Conservation (phyloP, 1,140 invertebrate species). For the Euglossa dilemma region DNA sequence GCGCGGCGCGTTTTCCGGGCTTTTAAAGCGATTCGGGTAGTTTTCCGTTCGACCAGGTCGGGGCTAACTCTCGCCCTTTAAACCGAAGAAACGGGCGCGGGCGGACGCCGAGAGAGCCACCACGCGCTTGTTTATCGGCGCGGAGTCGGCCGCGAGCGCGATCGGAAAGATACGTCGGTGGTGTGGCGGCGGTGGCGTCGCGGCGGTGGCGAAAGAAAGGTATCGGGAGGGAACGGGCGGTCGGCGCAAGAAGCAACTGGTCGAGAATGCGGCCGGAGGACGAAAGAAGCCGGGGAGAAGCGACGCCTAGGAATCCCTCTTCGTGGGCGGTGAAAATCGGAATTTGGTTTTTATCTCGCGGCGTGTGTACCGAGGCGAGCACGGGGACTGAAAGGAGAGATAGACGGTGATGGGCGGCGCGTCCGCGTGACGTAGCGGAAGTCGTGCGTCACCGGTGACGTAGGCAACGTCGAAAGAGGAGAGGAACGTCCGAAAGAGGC, state of each 20-base stretch:
- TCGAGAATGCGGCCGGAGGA: neutral
- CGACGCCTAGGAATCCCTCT: neutral
- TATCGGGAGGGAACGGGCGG: neutral
- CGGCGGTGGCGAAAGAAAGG: neutral
- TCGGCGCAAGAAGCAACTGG: neutral
- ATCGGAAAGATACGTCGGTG: neutral
- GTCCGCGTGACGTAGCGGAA: conserved; percentile 76
- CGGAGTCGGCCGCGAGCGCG: neutral
- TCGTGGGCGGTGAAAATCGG: conserved; percentile 20
- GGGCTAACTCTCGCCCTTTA: conserved; percentile 23
- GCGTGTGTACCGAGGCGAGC: neutral
- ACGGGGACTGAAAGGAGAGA: neutral
- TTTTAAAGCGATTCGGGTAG: conserved; percentile 45
- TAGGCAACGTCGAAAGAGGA: conserved; percentile 68
- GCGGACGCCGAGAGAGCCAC: neutral
- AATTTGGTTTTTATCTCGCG: conserved; percentile 31
- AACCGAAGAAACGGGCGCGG: conserved; percentile 38
- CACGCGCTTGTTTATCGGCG: neutral
- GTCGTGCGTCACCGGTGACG: conserved; percentile 78
- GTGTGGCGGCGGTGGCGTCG: too few relatives aligned
- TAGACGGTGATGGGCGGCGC: conserved; percentile 50
- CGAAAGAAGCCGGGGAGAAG: neutral
- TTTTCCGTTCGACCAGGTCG: conserved; percentile 31
- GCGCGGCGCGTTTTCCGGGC: too few relatives aligned
- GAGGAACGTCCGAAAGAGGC: conserved; percentile 72